Evolutionary conservation across 2,888 invertebrate species (phyloP).

Genomic region (Apamea sordens): DNA sequence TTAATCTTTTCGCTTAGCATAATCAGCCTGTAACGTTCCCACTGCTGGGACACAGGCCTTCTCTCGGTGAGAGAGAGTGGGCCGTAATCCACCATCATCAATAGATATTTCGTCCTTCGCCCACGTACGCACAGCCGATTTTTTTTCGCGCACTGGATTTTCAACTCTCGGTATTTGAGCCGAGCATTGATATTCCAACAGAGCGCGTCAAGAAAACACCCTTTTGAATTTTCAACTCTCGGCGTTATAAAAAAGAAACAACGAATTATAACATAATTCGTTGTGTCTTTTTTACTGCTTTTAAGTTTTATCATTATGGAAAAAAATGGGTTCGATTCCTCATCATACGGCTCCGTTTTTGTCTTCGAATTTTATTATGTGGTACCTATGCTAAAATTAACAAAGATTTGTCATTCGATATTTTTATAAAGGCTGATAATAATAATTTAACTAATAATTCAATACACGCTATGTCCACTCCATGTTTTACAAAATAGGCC

Average conservation of each 20-base stretch:
- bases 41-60: too few relatives aligned
- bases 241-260: background rate
- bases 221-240: too few relatives aligned
- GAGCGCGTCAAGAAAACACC: too few relatives aligned
- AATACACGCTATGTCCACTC: background rate
- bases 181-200: too few relatives aligned
- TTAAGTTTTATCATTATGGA: background rate
- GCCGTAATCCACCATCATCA: background rate
- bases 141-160: too few relatives aligned
- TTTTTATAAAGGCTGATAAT: background rate
- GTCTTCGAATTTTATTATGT: background rate
- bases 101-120: too few relatives aligned
- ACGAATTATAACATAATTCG: too few relatives aligned
- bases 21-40: too few relatives aligned
- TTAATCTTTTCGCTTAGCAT: background rate
- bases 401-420: background rate
- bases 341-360: background rate
- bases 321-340: background rate
- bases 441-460: background rate
- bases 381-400: conserved; percentile 4
- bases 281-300: background rate
- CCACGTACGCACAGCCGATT: too few relatives aligned
- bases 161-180: too few relatives aligned
- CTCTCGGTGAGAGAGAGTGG: too few relatives aligned
- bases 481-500: background rate